Base-by-base conservation (phyloP, 2,888 invertebrate species). In the Cryptocheilus praepositus region DNA sequence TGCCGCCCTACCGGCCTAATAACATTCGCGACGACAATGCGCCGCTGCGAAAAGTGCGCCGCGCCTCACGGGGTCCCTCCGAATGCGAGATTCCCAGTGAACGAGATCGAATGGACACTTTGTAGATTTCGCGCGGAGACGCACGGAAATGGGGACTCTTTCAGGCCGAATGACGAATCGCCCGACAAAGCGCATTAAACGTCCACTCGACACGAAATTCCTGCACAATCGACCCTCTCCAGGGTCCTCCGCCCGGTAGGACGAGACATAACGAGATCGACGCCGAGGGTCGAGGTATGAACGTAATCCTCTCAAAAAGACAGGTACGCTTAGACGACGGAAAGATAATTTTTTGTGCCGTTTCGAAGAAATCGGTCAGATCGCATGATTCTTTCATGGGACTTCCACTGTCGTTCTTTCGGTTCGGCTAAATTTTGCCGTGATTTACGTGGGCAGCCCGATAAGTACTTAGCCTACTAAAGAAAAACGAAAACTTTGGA, bases 1-100 rank as follows among this genome's bases (percentile, higher is more conserved):
- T 60, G 43, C 36, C 73, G 52, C 73, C 76, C 77, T 80, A 78
- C 82, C 82, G 79, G 80, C 73, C 74, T 76, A 79, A 83, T 80
- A 83, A 83, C 76, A 77, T 76, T 74, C 83, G 68, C 66, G 76
- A 70, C 71, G 72, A 78, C 75, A 83, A 77, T 77, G 64, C 60
- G 43, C 46, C 51, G 21, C n/a, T 22, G 15, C 49, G 7, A 36
- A 36, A 36, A 36, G 36, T 36, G 36, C 36, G 36, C 36, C 36
- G 36, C 36, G 36, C 36, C 36, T 55, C 58, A 58, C 25, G 25
- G 56, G 63, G 7, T 51, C 62, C 63, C 49, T 45, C 22, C 49
- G 43, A 49, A 18, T 25, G 15, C 18, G 4, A n/a, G 49, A 49
- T 8, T 11, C 18, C 49, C 18, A 45, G 49, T n/a, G 49, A 16